Conservation (phyloP, 1,140 invertebrate genomes). For the Drosophila parvula region DNA sequence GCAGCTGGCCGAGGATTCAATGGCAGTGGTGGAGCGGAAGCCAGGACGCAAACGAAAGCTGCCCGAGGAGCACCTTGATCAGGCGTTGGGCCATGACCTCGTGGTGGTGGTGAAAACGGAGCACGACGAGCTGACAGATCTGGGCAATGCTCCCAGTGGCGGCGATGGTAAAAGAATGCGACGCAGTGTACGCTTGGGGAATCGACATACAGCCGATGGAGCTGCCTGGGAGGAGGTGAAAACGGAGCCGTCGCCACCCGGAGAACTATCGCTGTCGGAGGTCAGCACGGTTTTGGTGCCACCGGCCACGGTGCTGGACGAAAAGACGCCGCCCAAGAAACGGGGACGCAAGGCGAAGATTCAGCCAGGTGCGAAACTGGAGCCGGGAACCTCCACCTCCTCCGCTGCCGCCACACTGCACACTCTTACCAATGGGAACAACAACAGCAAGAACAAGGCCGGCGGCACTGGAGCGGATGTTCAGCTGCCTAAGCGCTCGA, state of each 20-base stretch:
- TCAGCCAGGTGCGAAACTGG: conserved; percentile 11
- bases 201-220: conserved; percentile 54
- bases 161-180: conserved; percentile 61
- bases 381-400: conserved; percentile 5
- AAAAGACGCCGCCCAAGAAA: conserved; percentile 82
- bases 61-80: conserved; percentile 50
- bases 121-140: conserved; percentile 37
- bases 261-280: neutral
- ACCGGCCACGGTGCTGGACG: conserved; percentile 35
- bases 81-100: neutral
- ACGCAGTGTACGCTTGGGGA: conserved; percentile 75
- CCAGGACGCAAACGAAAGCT: conserved; percentile 68
- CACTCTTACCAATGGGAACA: conserved; percentile 53
- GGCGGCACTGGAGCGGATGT: conserved; percentile 6
- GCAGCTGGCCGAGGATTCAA: conserved; percentile 29
- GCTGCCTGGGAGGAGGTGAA: conserved; percentile 56
- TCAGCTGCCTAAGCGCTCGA: conserved; percentile 79
- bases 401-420: conserved; percentile 1
- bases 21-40: conserved; percentile 45
- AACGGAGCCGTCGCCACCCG: conserved; percentile 19
- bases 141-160: conserved; percentile 11
- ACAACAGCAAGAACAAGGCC: conserved; percentile 32
- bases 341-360: conserved; percentile 79
- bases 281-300: neutral
- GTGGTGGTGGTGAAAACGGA: conserved; percentile 60